Conservation (phyloP, 2,797 vertebrate genomes). For the Pempheris klunzingeri region DNA sequence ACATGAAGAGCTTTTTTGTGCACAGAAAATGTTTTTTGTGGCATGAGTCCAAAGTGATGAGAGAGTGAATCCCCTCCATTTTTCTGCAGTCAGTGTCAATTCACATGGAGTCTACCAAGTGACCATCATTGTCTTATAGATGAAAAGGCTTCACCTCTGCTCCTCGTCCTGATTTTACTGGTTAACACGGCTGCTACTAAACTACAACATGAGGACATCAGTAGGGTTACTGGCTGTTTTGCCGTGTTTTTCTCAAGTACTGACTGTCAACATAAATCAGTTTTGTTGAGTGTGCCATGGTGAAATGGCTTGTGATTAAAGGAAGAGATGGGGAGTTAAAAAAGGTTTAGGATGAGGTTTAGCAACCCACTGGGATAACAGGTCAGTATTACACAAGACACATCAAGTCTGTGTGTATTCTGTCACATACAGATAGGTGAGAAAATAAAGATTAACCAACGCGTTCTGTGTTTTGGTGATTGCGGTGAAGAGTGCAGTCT, state of each 20-base stretch:
- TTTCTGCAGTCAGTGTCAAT: neutral
- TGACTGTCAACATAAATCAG: conserved; percentile 44
- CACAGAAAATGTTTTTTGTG: conserved; percentile 29
- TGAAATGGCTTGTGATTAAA: neutral
- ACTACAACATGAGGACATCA: neutral
- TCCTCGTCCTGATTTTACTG: neutral
- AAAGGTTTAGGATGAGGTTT: neutral
- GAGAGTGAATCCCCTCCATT: neutral
- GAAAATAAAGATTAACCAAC: neutral
- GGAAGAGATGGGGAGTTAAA: neutral
- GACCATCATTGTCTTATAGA: neutral
- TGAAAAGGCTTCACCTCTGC: neutral
- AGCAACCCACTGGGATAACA: neutral
- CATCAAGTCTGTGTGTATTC: neutral
- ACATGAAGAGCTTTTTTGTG: conserved; percentile 8
- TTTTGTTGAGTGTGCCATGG: conserved; percentile 9
- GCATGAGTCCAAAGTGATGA: conserved; percentile 16
- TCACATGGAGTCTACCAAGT: conserved; percentile 1
- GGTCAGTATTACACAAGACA: neutral
- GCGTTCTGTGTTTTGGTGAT: neutral
- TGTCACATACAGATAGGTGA: neutral
- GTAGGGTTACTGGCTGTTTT: conserved; percentile 21
- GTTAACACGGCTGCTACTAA: conserved; percentile 25
- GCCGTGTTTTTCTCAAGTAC: conserved; percentile 23
- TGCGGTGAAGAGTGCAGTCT: neutral